phyloP scores from a whole-genome alignment of 2,797 vertebrate genomes.

The Periparus ater region DNA sequence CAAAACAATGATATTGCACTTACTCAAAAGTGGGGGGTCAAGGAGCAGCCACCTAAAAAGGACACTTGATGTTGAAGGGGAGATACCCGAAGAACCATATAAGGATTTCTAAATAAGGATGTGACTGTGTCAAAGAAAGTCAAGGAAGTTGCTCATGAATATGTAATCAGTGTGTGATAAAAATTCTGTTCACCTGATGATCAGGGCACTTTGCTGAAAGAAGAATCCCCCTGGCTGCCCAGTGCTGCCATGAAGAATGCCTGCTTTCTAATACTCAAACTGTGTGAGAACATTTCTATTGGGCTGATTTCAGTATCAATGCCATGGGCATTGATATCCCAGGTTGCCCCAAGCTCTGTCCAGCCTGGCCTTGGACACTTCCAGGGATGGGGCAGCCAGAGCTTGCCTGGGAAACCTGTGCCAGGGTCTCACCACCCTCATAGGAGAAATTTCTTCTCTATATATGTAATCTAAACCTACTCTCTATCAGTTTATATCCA shows the following conservation, averaged over 20 bases:
- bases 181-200: background rate
- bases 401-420: background rate
- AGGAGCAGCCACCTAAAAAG: background rate
- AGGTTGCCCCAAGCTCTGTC: background rate
- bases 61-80: background rate
- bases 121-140: background rate
- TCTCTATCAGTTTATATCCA: background rate
- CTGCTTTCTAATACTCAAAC: background rate
- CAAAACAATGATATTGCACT: background rate
- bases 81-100: background rate
- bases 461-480: background rate
- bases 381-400: background rate
- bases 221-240: background rate
- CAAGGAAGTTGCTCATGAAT: background rate
- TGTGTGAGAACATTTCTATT: background rate
- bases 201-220: background rate
- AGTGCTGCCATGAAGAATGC: background rate
- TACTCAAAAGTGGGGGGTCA: background rate
- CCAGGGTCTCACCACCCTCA: background rate
- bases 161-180: background rate
- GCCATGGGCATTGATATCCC: background rate
- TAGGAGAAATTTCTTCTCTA: background rate
- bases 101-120: background rate
- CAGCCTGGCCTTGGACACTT: background rate
- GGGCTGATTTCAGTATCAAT: rapidly evolving